Percentiles rank a stretch among this genome's conserved stretches.
Evolutionary conservation across 2,797 vertebrate species (phyloP).

Genomic region (Lophotriccus pileatus): DNA sequence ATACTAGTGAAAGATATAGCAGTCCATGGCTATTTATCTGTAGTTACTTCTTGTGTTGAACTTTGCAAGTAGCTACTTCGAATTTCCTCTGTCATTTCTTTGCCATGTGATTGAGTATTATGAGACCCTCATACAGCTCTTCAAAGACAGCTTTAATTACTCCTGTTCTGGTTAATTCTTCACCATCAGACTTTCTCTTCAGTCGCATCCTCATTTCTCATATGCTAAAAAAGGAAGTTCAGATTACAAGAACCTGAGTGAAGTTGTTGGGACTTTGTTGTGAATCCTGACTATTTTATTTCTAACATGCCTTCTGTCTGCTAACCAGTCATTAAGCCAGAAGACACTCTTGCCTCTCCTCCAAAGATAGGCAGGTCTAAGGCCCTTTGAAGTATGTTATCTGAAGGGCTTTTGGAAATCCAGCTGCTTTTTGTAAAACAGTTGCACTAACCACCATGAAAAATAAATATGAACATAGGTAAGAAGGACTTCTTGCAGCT

Average conservation of each 20-base stretch:
- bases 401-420: neutral
- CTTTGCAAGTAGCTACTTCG: neutral
- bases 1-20: neutral
- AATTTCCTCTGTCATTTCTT: neutral
- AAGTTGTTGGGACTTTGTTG: neutral
- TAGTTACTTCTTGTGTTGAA: neutral
- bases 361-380: rapidly evolving
- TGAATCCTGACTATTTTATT: neutral
- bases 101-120: neutral
- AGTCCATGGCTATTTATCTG: neutral
- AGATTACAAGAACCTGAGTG: neutral
- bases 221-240: neutral
- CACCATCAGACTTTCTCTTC: neutral
- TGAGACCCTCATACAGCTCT: neutral
- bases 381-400: rapidly evolving
- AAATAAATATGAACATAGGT: neutral
- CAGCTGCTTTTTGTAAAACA: neutral
- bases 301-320: neutral
- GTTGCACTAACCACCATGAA: neutral
- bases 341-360: neutral
- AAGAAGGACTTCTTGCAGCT: neutral
- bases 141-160: neutral
- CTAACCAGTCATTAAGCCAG: neutral
- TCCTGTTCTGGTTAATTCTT: neutral
- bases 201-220: neutral